Evolutionary conservation across 2,113 vertebrate genomes (phyloP).

Genomic region (Gasterosteus nipponicus): DNA sequence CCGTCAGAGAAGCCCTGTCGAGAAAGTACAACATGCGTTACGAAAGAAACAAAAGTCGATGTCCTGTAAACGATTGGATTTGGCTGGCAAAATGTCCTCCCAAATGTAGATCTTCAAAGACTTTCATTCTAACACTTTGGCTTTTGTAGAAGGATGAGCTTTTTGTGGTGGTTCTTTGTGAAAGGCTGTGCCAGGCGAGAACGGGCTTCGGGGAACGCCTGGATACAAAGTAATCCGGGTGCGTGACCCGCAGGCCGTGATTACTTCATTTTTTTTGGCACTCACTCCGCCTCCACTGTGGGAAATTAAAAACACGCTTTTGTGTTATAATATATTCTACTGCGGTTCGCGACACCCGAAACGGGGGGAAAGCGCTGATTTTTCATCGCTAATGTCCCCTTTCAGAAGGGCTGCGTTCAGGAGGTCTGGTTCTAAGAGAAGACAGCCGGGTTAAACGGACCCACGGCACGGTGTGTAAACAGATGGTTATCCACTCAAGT

Average conservation of each 20-base stretch:
- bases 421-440: slow-evolving; percentile 33
- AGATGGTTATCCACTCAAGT: slow-evolving; percentile 66
- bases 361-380: not conserved
- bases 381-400: slow-evolving; percentile 18
- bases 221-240: not conserved
- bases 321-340: not conserved
- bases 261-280: not conserved
- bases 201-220: not conserved
- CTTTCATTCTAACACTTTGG: not conserved
- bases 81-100: not conserved
- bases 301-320: not conserved
- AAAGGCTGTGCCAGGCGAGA: not conserved
- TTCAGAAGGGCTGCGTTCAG: slow-evolving; percentile 36
- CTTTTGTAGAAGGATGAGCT: not conserved
- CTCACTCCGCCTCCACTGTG: no score
- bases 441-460: slow-evolving; percentile 48
- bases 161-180: not conserved
- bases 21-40: not conserved
- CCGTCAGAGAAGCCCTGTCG: not conserved
- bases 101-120: not conserved
- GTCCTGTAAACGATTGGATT: not conserved
- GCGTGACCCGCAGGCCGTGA: no score
- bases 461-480: slow-evolving; percentile 61
- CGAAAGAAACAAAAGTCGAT: not conserved
- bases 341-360: not conserved